These are phyloP conservation scores for Arvicanthis niloticus DNA, from an alignment of 2,113 vertebrate genomes.

Conservation along the genomic window DNA sequence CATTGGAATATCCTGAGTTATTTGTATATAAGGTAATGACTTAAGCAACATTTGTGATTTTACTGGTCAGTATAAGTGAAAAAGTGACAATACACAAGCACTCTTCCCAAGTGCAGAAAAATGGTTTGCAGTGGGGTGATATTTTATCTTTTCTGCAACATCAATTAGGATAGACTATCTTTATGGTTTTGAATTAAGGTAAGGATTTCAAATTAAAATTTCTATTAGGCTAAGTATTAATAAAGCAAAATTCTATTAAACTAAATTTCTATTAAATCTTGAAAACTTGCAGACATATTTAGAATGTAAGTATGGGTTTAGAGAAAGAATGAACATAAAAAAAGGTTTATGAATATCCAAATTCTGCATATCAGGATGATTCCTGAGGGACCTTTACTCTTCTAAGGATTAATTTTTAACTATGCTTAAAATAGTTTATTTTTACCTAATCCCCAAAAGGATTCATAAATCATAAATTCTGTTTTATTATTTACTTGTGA, in stretches of 20 bases:
- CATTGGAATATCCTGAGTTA: neutral
- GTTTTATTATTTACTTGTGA: neutral
- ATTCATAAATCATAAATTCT: neutral
- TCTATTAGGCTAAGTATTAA: constrained; percentile 2
- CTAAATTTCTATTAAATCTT: neutral
- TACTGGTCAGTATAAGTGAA: neutral
- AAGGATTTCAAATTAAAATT: neutral
- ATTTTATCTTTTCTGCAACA: neutral
- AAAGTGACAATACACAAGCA: neutral
- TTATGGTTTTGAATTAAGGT: neutral
- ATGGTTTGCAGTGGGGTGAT: neutral
- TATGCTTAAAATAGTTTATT: constrained; percentile 1
- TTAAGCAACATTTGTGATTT: constrained; percentile 22
- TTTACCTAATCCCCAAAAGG: neutral
- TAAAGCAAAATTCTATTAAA: neutral
- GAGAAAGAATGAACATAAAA: neutral
- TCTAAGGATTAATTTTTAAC: constrained; percentile 4
- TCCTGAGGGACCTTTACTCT: neutral
- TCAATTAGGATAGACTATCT: neutral
- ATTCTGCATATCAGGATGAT: neutral
- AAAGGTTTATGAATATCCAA: neutral
- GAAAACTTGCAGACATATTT: neutral
- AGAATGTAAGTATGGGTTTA: neutral
- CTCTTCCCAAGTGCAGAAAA: neutral
- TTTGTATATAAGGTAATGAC: neutral